These are phyloP conservation scores for Lymantria dispar DNA, from an alignment of 2,888 invertebrate species.

Conservation along the genomic window DNA sequence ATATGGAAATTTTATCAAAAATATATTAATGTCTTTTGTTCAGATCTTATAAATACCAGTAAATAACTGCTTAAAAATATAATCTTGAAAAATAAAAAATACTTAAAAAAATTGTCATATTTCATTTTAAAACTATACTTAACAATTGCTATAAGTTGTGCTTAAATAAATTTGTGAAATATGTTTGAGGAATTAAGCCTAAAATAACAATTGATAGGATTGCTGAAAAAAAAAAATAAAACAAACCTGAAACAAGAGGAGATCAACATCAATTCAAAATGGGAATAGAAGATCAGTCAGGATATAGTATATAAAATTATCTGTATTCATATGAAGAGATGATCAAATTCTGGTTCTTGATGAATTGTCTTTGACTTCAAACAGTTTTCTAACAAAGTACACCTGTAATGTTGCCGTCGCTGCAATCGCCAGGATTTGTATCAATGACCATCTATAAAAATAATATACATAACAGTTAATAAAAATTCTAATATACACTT, in stretches of 20 bases:
- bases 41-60: slow-evolving; percentile 17
- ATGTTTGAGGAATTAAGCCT: slow-evolving; percentile 1
- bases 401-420: slow-evolving; percentile 91
- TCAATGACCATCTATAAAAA: slow-evolving; percentile 87
- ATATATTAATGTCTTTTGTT: slow-evolving; percentile 20
- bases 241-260: slow-evolving; percentile 1
- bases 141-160: not conserved
- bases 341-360: slow-evolving; percentile 81
- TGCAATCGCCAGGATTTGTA: slow-evolving; percentile 92
- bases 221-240: slow-evolving; percentile 4
- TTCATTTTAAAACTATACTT: not conserved
- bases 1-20: slow-evolving; percentile 22
- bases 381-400: slow-evolving; percentile 94
- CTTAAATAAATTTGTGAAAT: slow-evolving; percentile 2
- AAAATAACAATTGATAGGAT: not conserved
- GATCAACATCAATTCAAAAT: slow-evolving; percentile 24
- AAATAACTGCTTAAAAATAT: slow-evolving; percentile 3
- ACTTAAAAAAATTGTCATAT: not conserved
- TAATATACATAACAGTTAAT: too few relatives aligned
- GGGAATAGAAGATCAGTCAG: slow-evolving; percentile 45
- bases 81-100: slow-evolving; percentile 18
- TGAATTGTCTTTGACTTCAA: slow-evolving; percentile 88
- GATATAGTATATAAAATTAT: slow-evolving; percentile 2
- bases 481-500: too few relatives aligned
- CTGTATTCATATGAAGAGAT: not conserved